Evolutionary conservation across 2,888 invertebrate species (phyloP).

Genomic region (Apodemia zela): DNA sequence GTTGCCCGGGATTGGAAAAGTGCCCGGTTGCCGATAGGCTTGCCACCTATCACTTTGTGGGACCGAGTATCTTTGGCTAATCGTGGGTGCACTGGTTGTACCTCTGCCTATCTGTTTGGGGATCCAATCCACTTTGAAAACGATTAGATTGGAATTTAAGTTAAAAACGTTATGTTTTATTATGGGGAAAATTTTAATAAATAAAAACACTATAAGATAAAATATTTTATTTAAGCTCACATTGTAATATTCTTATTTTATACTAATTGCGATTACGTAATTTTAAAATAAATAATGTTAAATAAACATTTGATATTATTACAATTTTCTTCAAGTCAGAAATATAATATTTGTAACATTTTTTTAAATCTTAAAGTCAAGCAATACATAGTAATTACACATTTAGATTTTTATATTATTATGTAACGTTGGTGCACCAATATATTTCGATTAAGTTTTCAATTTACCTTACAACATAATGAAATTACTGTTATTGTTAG

Average conservation of each 20-base stretch:
- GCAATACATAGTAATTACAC: conserved; percentile 13
- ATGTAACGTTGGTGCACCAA: conserved; percentile 42
- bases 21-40: no score
- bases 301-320: conserved; percentile 29
- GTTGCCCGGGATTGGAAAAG: no score
- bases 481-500: conserved; percentile 63
- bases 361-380: conserved; percentile 22
- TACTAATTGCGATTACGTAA: conserved; percentile 54
- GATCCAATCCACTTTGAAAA: no score
- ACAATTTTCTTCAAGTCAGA: conserved; percentile 16
- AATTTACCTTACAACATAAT: conserved; percentile 31
- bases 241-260: conserved; percentile 51
- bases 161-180: no score
- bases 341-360: neutral
- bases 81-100: no score
- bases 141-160: no score
- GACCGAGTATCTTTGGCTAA: no score
- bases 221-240: conserved; percentile 78
- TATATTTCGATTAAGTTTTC: conserved; percentile 28
- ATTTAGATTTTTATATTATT: conserved; percentile 22
- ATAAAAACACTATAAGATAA: conserved; percentile 49
- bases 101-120: no score
- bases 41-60: no score
- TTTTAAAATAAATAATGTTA: conserved; percentile 59
- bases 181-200: no score